These are phyloP conservation scores for Paraescarpia echinospica DNA, from an alignment of 1,140 invertebrate species.

Conservation along the genomic window DNA sequence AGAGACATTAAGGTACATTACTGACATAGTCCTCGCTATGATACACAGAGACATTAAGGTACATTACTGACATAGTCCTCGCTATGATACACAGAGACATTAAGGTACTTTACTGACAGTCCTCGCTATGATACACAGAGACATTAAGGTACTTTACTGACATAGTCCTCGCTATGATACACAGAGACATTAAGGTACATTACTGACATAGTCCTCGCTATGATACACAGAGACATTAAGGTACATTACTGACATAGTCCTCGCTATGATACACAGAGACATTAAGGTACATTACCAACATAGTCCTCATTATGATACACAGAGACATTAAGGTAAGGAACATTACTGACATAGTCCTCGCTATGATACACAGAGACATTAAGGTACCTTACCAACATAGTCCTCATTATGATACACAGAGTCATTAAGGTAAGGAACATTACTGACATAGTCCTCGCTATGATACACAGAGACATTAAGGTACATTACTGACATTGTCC, in stretches of 20 bases:
- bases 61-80: constrained; percentile 13
- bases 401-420: neutral
- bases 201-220: neutral
- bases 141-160: constrained; percentile 36
- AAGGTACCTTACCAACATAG: constrained; percentile 34
- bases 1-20: constrained; percentile 65
- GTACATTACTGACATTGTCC: constrained; percentile 91
- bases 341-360: neutral
- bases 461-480: constrained; percentile 33
- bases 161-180: neutral
- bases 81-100: neutral
- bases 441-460: neutral
- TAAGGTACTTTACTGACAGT: neutral
- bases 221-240: constrained; percentile 33
- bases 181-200: neutral
- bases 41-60: constrained; percentile 47
- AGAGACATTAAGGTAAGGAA: neutral
- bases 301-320: constrained; percentile 9
- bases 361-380: constrained; percentile 28
- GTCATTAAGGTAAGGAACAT: neutral
- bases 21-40: constrained; percentile 94
- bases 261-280: constrained; percentile 70
- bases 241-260: constrained; percentile 91
- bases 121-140: constrained; percentile 20
- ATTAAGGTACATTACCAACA: constrained; percentile 36